Evolutionary conservation across 2,888 invertebrate species (phyloP).

Genomic region (Shargacucullia verbasci): DNA sequence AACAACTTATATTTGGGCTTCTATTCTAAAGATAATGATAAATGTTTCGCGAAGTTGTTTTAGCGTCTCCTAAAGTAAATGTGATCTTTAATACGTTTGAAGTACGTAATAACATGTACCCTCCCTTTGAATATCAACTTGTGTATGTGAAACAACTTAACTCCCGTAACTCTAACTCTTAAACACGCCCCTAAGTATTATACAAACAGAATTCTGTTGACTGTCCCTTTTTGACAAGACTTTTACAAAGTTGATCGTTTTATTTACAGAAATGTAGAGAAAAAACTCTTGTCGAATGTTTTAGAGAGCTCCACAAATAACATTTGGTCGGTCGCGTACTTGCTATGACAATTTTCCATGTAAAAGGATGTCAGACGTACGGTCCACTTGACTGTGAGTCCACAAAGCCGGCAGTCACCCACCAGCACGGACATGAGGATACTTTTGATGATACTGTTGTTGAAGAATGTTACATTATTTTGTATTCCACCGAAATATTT

Average conservation of each 20-base stretch:
- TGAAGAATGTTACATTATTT: constrained; percentile 10
- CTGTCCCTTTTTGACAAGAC: constrained; percentile 62
- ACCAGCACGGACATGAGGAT: constrained; percentile 26
- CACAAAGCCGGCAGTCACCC: constrained; percentile 35
- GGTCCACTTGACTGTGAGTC: constrained; percentile 38
- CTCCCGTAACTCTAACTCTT: constrained; percentile 58
- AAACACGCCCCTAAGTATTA: constrained; percentile 61
- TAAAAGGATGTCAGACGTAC: constrained; percentile 37
- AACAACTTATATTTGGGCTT: constrained; percentile 26
- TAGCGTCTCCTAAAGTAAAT: constrained; percentile 36
- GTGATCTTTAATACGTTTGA: constrained; percentile 53
- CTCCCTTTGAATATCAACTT: constrained; percentile 51
- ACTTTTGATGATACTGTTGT: constrained; percentile 27
- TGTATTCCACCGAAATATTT: constrained; percentile 13
- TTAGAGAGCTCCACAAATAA: constrained; percentile 65
- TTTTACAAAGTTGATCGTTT: constrained; percentile 57
- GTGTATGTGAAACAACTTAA: constrained; percentile 57
- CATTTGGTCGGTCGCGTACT: constrained; percentile 49
- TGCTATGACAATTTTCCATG: constrained; percentile 46
- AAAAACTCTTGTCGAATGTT: constrained; percentile 55
- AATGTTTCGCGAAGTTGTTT: constrained; percentile 50
- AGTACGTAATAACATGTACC: constrained; percentile 50
- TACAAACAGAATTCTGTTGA: constrained; percentile 66
- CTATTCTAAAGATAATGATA: constrained; percentile 36
- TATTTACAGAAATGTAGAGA: constrained; percentile 60